A percentile compares a stretch with the other conserved stretches of the same genome.
These are phyloP conservation scores for Aporrectodea caliginosa DNA, from an alignment of 1,140 invertebrate genomes.

Conservation along the genomic window DNA sequence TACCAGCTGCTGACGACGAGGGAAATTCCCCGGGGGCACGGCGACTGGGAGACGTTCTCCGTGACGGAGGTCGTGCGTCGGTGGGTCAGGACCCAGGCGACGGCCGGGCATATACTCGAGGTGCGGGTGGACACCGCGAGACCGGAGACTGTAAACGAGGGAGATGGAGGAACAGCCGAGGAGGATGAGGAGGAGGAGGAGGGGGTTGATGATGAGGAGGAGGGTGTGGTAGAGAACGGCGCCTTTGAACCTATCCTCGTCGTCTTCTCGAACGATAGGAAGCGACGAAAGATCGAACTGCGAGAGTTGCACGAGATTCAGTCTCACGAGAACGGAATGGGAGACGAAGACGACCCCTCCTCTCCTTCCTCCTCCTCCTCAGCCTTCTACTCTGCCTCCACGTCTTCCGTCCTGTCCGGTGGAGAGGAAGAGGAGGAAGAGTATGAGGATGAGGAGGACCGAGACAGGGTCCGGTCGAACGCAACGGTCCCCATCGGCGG, in stretches of 20 bases:
- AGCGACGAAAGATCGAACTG: background rate
- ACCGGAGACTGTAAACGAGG: background rate
- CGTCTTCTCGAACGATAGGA: conserved; percentile 8
- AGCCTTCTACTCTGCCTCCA: background rate
- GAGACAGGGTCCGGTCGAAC: background rate
- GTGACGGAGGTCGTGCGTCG: conserved; percentile 18
- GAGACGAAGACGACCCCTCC: background rate
- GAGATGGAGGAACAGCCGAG: background rate
- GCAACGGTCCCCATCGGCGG: background rate
- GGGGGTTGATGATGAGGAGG: background rate
- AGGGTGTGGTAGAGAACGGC: background rate
- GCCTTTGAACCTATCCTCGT: conserved; percentile 6
- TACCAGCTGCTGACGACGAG: conserved; percentile 2
- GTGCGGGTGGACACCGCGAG: conserved; percentile 20
- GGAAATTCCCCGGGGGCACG: background rate
- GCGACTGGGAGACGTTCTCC: conserved; percentile 24
- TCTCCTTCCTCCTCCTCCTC: background rate
- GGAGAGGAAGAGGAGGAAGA: background rate
- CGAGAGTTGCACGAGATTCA: background rate
- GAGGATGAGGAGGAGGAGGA: conserved; percentile 15
- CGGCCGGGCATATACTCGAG: conserved; percentile 2
- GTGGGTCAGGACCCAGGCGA: conserved; percentile 8
- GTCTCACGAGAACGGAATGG: background rate
- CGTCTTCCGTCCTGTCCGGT: background rate
- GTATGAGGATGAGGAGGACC: background rate